These are phyloP conservation scores for Napeogenes sylphis DNA, from an alignment of 2,888 invertebrate genomes.

Conservation along the genomic window DNA sequence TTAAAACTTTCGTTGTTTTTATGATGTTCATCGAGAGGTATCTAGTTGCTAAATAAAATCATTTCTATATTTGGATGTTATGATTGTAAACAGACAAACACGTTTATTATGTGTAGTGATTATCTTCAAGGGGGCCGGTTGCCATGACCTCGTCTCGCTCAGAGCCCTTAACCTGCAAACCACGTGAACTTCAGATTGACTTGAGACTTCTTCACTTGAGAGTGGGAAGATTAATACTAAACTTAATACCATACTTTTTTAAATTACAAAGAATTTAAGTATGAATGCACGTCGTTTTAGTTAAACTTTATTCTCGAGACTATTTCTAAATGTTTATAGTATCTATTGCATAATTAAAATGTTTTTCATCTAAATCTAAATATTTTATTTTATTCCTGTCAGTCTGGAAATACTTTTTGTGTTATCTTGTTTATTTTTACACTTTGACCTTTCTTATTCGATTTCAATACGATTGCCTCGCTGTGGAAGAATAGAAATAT, in stretches of 20 bases:
- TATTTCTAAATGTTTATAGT: too few species aligned
- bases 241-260: not conserved
- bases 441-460: constrained; percentile 28
- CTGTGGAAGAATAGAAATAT: constrained; percentile 27
- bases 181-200: constrained; percentile 4
- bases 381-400: too few species aligned
- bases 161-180: constrained; percentile 23
- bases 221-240: not conserved
- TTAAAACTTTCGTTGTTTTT: too few species aligned
- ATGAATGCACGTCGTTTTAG: too few species aligned
- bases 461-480: constrained; percentile 31
- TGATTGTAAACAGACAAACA: not conserved
- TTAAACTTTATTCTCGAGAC: too few species aligned
- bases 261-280: too few species aligned
- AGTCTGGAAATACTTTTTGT: too few species aligned
- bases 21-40: too few species aligned
- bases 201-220: not conserved
- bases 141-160: constrained; percentile 23
- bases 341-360: too few species aligned
- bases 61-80: not conserved
- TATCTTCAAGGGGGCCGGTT: constrained; percentile 1
- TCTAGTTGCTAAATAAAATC: not conserved
- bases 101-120: constrained; percentile 3
- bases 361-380: too few species aligned
- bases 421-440: constrained; percentile 13